These are phyloP conservation scores for Onthophagus taurus DNA, from an alignment of 1,140 invertebrate species.

Conservation along the genomic window DNA sequence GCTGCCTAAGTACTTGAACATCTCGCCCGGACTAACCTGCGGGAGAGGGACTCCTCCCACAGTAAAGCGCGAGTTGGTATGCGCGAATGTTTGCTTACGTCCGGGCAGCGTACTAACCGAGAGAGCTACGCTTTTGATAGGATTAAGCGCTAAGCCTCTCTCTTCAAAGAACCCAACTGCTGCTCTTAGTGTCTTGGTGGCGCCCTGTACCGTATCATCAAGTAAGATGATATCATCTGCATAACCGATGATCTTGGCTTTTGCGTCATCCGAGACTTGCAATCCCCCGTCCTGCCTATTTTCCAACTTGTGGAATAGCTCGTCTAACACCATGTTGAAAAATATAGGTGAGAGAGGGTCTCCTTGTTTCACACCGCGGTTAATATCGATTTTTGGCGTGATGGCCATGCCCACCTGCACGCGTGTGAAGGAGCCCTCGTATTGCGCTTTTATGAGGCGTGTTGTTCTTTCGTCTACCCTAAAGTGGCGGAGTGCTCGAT, in stretches of 20 bases:
- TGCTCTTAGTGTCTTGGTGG: neutral
- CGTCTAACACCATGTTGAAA: conserved; percentile 15
- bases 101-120: neutral
- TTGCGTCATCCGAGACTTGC: too few species aligned
- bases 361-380: conserved; percentile 12
- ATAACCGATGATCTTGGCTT: too few species aligned
- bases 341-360: conserved; percentile 12
- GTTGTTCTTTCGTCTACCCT: conserved; percentile 7
- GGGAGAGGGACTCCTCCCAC: neutral
- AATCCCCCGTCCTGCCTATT: conserved; percentile 11
- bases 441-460: conserved; percentile 8
- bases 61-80: neutral
- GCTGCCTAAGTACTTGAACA: neutral
- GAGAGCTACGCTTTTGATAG: neutral
- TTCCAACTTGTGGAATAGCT: conserved; percentile 10
- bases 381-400: conserved; percentile 8
- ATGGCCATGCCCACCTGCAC: neutral
- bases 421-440: conserved; percentile 9
- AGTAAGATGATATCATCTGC: neutral
- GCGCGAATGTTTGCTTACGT: neutral
- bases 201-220: neutral
- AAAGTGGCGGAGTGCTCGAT: conserved; percentile 7
- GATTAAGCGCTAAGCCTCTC: neutral
- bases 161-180: neutral
- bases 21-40: neutral